Conservation (phyloP, 2,888 invertebrate genomes). For the Apamea sordens region DNA sequence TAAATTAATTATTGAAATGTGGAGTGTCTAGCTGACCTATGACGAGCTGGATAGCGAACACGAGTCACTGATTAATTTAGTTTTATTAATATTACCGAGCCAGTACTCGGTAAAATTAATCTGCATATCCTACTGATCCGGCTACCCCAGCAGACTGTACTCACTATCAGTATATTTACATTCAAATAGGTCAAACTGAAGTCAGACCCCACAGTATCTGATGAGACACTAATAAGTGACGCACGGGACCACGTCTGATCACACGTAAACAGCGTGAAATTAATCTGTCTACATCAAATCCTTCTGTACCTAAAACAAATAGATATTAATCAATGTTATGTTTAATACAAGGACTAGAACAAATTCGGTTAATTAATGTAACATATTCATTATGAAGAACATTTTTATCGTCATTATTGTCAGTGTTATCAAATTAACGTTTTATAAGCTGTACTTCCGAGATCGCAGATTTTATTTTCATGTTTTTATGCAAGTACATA, state of each 20-base stretch:
- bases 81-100: not conserved
- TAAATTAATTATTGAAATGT: not conserved
- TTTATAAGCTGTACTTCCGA: slow-evolving; percentile 43
- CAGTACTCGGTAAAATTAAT: not conserved
- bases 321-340: slow-evolving; percentile 32
- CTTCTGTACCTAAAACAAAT: slow-evolving; percentile 19
- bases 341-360: slow-evolving; percentile 40
- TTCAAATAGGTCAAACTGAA: slow-evolving; percentile 73
- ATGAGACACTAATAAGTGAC: slow-evolving; percentile 70
- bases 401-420: slow-evolving; percentile 27
- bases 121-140: slow-evolving; percentile 20
- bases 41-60: not conserved
- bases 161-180: slow-evolving; percentile 64
- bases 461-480: slow-evolving; percentile 49
- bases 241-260: slow-evolving; percentile 76
- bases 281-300: slow-evolving; percentile 45
- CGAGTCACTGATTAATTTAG: not conserved
- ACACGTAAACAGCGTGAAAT: slow-evolving; percentile 66
- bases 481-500: slow-evolving; percentile 15
- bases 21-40: not conserved
- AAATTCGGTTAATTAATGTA: slow-evolving; percentile 6
- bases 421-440: slow-evolving; percentile 28
- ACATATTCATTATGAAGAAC: slow-evolving; percentile 17
- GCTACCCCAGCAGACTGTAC: slow-evolving; percentile 45
- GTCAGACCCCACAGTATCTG: slow-evolving; percentile 72